phyloP scores from a whole-genome alignment of 2,888 invertebrate genomes.

The Chloroclysta siterata region DNA sequence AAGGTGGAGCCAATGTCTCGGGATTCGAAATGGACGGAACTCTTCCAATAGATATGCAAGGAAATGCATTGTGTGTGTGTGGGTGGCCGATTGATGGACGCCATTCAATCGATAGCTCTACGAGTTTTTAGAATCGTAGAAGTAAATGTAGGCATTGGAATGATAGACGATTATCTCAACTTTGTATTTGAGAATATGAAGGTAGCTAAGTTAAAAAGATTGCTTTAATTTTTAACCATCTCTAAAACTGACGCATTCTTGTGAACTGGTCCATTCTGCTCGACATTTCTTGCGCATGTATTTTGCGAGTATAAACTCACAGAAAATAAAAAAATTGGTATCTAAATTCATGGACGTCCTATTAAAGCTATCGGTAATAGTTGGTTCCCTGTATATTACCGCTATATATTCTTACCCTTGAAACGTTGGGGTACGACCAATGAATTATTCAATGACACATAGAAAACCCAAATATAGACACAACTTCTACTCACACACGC shows the following conservation, averaged over 20 bases:
- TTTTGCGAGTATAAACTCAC: too few species aligned
- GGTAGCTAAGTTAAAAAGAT: background rate
- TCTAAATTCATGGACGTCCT: background rate
- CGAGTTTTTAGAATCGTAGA: constrained; percentile 40
- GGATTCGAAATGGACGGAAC: constrained; percentile 75
- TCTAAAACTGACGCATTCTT: too few species aligned
- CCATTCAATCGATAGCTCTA: constrained; percentile 53
- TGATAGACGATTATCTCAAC: constrained; percentile 25
- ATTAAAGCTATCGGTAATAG: background rate
- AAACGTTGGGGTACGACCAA: constrained; percentile 80
- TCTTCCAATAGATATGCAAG: constrained; percentile 80
- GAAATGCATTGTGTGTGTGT: constrained; percentile 73
- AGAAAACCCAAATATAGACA: constrained; percentile 82
- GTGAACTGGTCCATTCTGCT: too few species aligned
- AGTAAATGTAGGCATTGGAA: constrained; percentile 39
- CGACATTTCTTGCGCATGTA: too few species aligned
- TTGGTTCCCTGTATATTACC: constrained; percentile 42
- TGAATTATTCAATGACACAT: constrained; percentile 84
- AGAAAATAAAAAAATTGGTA: background rate
- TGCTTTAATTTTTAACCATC: too few species aligned
- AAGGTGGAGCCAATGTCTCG: constrained; percentile 82
- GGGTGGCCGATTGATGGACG: constrained; percentile 61
- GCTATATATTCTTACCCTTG: constrained; percentile 82
- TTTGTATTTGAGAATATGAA: background rate
- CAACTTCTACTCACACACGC: constrained; percentile 65